Conservation (phyloP, 2,888 invertebrate species). For the Brachyptera putata region DNA sequence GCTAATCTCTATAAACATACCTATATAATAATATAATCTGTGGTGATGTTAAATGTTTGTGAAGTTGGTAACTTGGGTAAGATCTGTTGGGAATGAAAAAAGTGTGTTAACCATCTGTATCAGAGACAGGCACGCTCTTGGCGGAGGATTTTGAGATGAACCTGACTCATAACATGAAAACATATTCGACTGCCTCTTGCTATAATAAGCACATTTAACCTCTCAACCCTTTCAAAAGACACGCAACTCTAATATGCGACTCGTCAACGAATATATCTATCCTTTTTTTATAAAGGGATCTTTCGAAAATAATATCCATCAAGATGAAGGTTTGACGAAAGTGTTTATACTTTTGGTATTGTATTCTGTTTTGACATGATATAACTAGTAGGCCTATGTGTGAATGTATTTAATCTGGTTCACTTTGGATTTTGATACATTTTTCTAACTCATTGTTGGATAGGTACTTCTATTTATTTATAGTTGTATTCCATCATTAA, state of each 20-base stretch:
- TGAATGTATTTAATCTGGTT: too few species aligned
- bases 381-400: too few species aligned
- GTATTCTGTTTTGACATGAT: too few species aligned
- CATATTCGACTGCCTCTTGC: background rate
- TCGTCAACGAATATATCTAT: background rate
- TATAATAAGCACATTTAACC: slow-evolving; percentile 17
- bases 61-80: slow-evolving; percentile 1
- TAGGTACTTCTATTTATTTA: too few species aligned
- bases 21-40: background rate
- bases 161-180: background rate
- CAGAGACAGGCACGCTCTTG: background rate
- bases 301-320: too few species aligned
- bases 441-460: too few species aligned
- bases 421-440: too few species aligned
- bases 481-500: too few species aligned
- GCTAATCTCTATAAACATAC: background rate
- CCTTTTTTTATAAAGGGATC: background rate
- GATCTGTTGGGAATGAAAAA: background rate
- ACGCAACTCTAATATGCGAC: background rate
- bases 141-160: background rate
- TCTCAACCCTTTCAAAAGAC: slow-evolving; percentile 5
- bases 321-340: too few species aligned
- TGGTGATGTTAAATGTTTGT: slow-evolving; percentile 17
- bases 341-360: too few species aligned
- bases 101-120: slow-evolving; percentile 2